Base-by-base conservation (phyloP, 2,113 vertebrate species). In the Prionailurus viverrinus region DNA sequence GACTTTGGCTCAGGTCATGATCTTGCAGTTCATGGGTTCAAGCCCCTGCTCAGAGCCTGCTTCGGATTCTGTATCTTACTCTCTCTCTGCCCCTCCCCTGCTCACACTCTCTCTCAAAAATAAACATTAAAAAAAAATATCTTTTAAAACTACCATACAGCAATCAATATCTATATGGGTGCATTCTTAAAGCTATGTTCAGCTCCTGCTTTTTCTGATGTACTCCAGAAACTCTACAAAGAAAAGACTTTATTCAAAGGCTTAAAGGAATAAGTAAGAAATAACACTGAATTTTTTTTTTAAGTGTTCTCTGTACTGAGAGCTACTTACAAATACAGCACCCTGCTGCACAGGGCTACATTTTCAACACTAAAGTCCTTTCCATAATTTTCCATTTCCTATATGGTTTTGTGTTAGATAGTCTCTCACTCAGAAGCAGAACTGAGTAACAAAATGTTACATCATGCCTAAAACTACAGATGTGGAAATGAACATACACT, bases 221-320 rank as follows among this genome's bases (percentile, higher is more conserved):
- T 83, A 86, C 61, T 94, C 68, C 27, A 95, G 29, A 94, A 97
- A 94, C 68, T 63, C 53, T 84, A 23, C 25, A 93, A 92, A 97
- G 36, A 95, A 51, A 93, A 88, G 41, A 74, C 76, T 88, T 89
- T 69, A 90, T 66, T 97, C 41, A 87, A 97, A 94, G 53, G 31
- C 16, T 91, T 94, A 88, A 95, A 82, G 63, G 39, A 96, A 41
- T 74, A 84, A 95, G 21, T 19, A 92, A 74, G 68, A 93, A 92
- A 78, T 71, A 82, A 84, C 36, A 48, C 1, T 51, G 45, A 51
- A 7, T 78, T 48, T 76, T 82, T 55, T n/a, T 79, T 55, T 39
- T 15, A 79, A 82, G 68, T 65, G 78, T 86, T 96, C 68, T 88
- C 53, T 76, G 55, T 58, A 58, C 15, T 55, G 48, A 92, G 27